Base-by-base conservation (phyloP, 2,888 invertebrate species). In the Pterostichus madidus region DNA sequence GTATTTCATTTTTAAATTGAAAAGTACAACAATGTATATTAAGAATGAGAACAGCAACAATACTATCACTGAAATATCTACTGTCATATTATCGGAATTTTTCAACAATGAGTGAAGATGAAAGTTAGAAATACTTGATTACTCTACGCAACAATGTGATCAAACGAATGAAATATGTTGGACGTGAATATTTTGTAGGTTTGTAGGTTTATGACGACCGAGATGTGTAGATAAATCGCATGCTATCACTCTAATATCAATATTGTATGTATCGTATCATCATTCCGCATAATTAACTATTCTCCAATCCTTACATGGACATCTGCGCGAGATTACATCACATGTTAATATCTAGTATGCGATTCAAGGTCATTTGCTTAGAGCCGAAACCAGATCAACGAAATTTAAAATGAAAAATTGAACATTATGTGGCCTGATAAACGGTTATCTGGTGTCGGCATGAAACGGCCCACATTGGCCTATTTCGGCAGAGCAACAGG, bases 241-340 rank as follows among this genome's bases (percentile, higher is more conserved):
- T 5, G 49, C n/a, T 49, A 49, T 11, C 10, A 13, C 49, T 49
- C 49, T 49, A 49, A 49, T 49, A 49, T 49, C 49, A 49, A 49
- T 49, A 49, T 49, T 49, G 49, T 31, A 59, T 10, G 17, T 24
- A 59, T 13, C 24, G 59, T 59, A 77, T 79, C 31, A 79, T 79
- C 31, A 79, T 79, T 79, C 64, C 61, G 79, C 79, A 79, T 79
- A 79, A 79, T 79, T 64, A 79, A 79, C 79, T 64, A 64, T 79
- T 61, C 52, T 79, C 4, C 24, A 39, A 79, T 46, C 64, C 79
- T 56, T 44, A 79, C 64, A 79, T 59, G 79, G 79, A 79, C 79
- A 64, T 79, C 17, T 79, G 79, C 31, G 15, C 68, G 17, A n/a
- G 80, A 80, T 80, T 80, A 80, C 80, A 80, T 80, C 80, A 80